These are phyloP conservation scores for Hemitrygon akajei DNA, from an alignment of 2,797 vertebrate species.

Conservation along the genomic window DNA sequence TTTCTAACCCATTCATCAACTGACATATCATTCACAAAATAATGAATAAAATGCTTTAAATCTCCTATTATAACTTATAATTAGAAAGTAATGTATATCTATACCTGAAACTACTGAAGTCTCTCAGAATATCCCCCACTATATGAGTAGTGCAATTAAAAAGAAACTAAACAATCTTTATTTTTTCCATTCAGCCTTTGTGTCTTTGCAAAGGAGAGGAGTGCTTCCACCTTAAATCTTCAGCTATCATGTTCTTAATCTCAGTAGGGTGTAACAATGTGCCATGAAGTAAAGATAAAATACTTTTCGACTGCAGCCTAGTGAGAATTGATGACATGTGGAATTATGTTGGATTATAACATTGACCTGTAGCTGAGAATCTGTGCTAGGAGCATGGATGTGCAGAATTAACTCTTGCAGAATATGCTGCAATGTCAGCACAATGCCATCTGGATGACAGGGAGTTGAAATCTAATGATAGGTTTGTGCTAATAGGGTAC, in stretches of 20 bases:
- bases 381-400: neutral
- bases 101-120: neutral
- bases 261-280: neutral
- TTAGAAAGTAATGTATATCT: neutral
- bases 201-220: neutral
- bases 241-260: neutral
- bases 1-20: neutral
- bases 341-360: neutral
- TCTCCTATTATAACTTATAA: neutral
- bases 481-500: neutral
- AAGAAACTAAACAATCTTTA: neutral
- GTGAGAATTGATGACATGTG: slow-evolving; percentile 1
- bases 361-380: neutral
- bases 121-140: neutral
- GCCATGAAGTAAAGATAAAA: neutral
- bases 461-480: slow-evolving; percentile 14
- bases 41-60: neutral
- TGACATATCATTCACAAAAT: neutral
- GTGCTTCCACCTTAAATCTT: too few relatives aligned
- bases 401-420: neutral
- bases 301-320: neutral
- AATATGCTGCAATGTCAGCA: neutral
- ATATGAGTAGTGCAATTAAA: neutral
- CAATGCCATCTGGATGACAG: slow-evolving; percentile 7
- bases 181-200: neutral